Conservation (phyloP, 2,113 vertebrate genomes). For the rabbit (Oryctolagus cuniculus) region DNA sequence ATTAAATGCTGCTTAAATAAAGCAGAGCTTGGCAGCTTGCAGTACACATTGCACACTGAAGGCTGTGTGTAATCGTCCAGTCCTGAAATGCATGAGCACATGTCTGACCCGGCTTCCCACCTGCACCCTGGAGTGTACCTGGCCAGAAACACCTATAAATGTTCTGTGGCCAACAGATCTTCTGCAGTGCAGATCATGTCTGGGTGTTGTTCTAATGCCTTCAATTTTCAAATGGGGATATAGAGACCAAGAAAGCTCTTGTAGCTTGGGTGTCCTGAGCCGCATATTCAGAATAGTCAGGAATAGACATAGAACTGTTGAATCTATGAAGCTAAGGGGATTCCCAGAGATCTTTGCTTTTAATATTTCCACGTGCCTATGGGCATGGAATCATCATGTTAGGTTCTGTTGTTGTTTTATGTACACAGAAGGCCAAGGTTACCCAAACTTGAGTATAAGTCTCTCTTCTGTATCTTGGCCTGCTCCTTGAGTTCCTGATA, state of each 20-base stretch:
- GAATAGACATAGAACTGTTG: not conserved
- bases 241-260: not conserved
- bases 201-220: not conserved
- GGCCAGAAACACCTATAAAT: constrained; percentile 9
- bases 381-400: not conserved
- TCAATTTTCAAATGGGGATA: not conserved
- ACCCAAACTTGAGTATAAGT: not conserved
- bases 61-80: not conserved
- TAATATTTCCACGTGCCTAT: not conserved
- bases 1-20: constrained; percentile 1
- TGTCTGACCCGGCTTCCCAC: not conserved
- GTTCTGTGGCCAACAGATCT: not conserved
- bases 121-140: not conserved
- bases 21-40: not conserved
- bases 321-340: not conserved
- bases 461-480: not conserved
- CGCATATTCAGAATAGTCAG: not conserved
- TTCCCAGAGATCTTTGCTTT: constrained; percentile 9
- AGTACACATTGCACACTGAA: not conserved
- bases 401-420: not conserved
- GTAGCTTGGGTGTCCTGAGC: not conserved
- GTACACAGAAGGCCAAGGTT: not conserved
- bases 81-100: not conserved
- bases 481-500: not conserved
- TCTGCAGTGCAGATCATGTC: not conserved